Evolutionary conservation across 2,797 vertebrate species (phyloP).

Genomic region (Adelosebastes latens): DNA sequence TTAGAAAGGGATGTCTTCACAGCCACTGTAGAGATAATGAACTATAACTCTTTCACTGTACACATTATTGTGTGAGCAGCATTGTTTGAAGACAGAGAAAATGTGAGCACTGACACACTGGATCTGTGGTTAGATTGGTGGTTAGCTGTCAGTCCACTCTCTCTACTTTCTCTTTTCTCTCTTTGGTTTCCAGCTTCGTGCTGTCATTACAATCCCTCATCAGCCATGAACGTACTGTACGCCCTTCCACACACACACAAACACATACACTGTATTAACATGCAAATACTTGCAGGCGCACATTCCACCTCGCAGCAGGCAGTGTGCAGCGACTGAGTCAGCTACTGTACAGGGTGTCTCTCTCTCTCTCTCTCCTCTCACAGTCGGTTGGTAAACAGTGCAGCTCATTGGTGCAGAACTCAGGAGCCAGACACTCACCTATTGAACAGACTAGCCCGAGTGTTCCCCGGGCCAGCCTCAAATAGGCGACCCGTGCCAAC

Average conservation of each 20-base stretch:
- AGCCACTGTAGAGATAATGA: not conserved
- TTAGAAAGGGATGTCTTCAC: not conserved
- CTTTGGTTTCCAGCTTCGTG: constrained; percentile 14
- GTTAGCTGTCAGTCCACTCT: constrained; percentile 2
- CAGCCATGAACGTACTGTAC: not conserved
- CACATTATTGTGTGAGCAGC: not conserved
- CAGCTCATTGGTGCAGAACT: constrained; percentile 56
- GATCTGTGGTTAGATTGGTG: constrained; percentile 21
- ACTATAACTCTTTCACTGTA: not conserved
- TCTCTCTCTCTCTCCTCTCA: constrained; percentile 43
- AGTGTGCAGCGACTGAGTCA: constrained; percentile 52
- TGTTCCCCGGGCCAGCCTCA: constrained; percentile 68
- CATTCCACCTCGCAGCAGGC: constrained; percentile 39
- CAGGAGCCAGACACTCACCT: constrained; percentile 72
- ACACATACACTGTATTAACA: constrained; percentile 29
- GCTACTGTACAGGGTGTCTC: constrained; percentile 56
- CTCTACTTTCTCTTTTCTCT: constrained; percentile 23
- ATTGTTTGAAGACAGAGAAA: not conserved
- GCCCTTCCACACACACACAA: not conserved
- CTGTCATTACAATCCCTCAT: constrained; percentile 6
- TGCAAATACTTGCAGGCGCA: constrained; percentile 38
- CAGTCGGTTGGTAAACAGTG: constrained; percentile 65
- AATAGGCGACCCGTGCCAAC: constrained; percentile 67
- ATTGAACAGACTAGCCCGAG: constrained; percentile 64
- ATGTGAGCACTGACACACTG: not conserved